A percentile compares a stretch with the other conserved stretches of the same genome.
Evolutionary conservation across 1,140 invertebrate genomes (phyloP).

Genomic region (Anadara kagoshimensis): DNA sequence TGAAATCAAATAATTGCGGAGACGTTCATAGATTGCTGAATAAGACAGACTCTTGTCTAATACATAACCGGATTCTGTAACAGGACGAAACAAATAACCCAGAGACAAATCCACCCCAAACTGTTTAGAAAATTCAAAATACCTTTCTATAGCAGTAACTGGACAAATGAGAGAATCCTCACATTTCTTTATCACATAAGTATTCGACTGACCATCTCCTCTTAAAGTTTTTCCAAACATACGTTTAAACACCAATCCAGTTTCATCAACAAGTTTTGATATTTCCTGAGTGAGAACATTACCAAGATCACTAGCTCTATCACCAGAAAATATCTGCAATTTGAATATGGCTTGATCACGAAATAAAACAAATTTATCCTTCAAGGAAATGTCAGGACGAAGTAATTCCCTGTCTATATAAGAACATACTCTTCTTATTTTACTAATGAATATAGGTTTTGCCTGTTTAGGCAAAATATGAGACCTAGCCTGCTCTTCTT

Average conservation of each 20-base stretch:
- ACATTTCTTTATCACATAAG: conserved; percentile 12
- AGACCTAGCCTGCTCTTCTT: conserved; percentile 13
- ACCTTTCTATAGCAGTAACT: background rate
- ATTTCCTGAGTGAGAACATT: background rate
- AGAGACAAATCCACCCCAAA: conserved; percentile 13
- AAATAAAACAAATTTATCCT: conserved; percentile 21
- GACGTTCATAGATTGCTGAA: conserved; percentile 16
- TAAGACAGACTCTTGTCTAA: conserved; percentile 16
- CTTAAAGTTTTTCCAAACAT: background rate
- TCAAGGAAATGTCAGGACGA: background rate
- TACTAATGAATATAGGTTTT: conserved; percentile 15
- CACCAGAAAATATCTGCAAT: conserved; percentile 30
- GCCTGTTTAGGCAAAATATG: conserved; percentile 17
- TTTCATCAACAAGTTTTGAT: background rate
- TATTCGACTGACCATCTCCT: conserved; percentile 11
- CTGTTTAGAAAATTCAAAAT: background rate
- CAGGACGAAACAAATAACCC: conserved; percentile 24
- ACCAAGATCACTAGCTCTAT: conserved; percentile 20
- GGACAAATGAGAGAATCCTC: background rate
- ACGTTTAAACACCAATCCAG: conserved; percentile 12
- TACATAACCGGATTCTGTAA: conserved; percentile 3
- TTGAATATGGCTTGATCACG: conserved; percentile 37
- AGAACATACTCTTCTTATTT: background rate
- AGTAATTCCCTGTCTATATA: conserved; percentile 9
- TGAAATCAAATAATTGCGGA: background rate